Evolutionary conservation across 2,797 vertebrate species (phyloP).

Genomic region (Lepilemur septentrionalis): DNA sequence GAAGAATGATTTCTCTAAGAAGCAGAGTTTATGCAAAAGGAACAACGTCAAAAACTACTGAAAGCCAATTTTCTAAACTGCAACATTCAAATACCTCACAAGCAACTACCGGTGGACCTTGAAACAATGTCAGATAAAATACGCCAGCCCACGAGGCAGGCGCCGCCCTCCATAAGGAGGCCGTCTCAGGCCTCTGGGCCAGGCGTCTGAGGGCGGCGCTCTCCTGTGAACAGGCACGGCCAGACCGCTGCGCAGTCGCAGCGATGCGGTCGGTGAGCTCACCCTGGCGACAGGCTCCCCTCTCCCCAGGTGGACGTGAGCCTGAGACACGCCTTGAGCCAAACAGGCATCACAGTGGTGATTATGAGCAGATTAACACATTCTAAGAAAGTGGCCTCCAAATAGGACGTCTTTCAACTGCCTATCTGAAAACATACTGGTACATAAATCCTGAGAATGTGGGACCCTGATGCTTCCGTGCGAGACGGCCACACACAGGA

Average conservation of each 20-base stretch:
- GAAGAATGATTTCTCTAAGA: neutral
- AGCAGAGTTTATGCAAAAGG: neutral
- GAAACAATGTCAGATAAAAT: accelerated
- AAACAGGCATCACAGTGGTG: neutral
- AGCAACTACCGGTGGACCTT: neutral
- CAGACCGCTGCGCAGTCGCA: accelerated
- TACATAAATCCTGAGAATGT: neutral
- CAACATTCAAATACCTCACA: accelerated
- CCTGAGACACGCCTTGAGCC: neutral
- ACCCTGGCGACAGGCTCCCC: neutral
- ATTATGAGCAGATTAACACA: neutral
- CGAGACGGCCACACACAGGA: too few species aligned
- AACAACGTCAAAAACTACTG: neutral
- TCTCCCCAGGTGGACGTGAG: too few species aligned
- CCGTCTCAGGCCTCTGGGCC: neutral
- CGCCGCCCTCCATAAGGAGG: accelerated
- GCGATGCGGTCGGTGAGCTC: too few species aligned
- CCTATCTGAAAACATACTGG: neutral
- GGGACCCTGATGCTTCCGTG: neutral
- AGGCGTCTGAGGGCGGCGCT: neutral
- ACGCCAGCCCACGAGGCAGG: neutral
- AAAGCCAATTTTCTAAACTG: neutral
- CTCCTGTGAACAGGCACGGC: accelerated
- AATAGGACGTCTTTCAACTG: neutral
- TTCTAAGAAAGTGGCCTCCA: neutral